Base-by-base conservation (phyloP, 2,888 invertebrate genomes). In the Odontomyia ornata region DNA sequence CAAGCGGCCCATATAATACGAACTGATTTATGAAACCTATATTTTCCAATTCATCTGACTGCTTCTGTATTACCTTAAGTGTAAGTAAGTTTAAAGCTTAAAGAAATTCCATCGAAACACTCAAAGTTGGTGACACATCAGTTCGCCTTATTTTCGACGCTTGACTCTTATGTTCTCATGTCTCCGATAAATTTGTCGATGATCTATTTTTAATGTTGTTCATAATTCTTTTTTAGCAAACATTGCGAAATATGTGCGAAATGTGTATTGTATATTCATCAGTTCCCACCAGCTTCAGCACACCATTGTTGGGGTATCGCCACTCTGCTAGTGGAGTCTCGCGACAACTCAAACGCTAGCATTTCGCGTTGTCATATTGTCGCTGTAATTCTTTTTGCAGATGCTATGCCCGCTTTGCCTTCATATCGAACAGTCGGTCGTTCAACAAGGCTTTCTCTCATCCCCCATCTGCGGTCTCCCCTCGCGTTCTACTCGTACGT, bases 141-240 rank as follows among this genome's bases (percentile, higher is more conserved):
- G 36, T 9, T 36, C 36, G 36, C 36, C 9, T 36, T 36, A 36
- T 36, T 36, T 36, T 9, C 9, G 3, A 36, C 3, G 5, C 5
- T 3, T 3, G 52, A 3, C 13, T 15, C 13, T 52, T 52, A 18
- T 4, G n/a, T 23, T 60, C 60, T 3, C 60, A 11, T 21, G 60
- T 5, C 25, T 27, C 18, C n/a, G 65, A 43, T 65, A 65, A 65
- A 65, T 65, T 43, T 65, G 43, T 36, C 65, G 65, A 65, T 36
- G 18, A 36, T 65, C 65, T 65, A 65, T 65, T 65, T 65, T 18
- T 65, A 65, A 65, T 65, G 36, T 36, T 5, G 21, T 15, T 36
- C 65, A 65, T 18, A 64, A 43, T 21, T 43, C 15, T 30, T 65
- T 65, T 65, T 18, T 36, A 65, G 65, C 65, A 36, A 36, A 65